Conservation (phyloP, 1,140 invertebrate genomes). For the Condylostylus longicornis region DNA sequence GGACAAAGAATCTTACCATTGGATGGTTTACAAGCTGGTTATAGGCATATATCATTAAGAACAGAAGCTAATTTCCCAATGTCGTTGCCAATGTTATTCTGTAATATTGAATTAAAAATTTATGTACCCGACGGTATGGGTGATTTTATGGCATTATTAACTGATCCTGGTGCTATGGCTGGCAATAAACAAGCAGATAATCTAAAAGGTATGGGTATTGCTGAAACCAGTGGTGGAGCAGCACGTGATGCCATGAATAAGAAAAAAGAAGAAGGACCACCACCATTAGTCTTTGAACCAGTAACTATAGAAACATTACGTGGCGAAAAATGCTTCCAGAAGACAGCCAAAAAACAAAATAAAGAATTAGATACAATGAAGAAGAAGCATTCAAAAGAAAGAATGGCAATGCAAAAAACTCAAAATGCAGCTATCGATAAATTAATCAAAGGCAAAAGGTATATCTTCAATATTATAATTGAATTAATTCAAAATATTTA, state of each 20-base stretch:
- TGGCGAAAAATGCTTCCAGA: slow-evolving; percentile 85
- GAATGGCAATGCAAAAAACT: slow-evolving; percentile 75
- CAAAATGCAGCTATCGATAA: slow-evolving; percentile 94
- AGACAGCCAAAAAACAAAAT: slow-evolving; percentile 89
- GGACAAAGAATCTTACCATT: slow-evolving; percentile 95
- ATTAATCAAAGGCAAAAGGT: slow-evolving; percentile 84
- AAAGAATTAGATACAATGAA: slow-evolving; percentile 86
- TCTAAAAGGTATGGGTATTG: slow-evolving; percentile 88
- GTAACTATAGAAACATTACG: slow-evolving; percentile 82
- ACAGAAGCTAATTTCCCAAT: slow-evolving; percentile 99
- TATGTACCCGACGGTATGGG: slow-evolving; percentile 99
- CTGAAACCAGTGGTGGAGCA: slow-evolving; percentile 48
- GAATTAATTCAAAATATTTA: neutral
- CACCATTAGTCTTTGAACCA: slow-evolving; percentile 68
- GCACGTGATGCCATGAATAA: slow-evolving; percentile 35
- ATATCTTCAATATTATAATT: slow-evolving; percentile 19
- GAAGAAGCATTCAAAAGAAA: slow-evolving; percentile 90
- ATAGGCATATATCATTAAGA: slow-evolving; percentile 90
- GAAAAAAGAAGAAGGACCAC: slow-evolving; percentile 54
- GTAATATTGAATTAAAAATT: slow-evolving; percentile 97
- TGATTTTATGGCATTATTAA: slow-evolving; percentile 95
- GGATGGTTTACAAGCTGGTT: slow-evolving; percentile 94
- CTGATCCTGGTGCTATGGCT: slow-evolving; percentile 85
- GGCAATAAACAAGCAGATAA: slow-evolving; percentile 81
- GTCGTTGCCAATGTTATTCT: slow-evolving; percentile 96